phyloP scores from a whole-genome alignment of 2,113 vertebrate genomes.

The Alaudala cheleensis region DNA sequence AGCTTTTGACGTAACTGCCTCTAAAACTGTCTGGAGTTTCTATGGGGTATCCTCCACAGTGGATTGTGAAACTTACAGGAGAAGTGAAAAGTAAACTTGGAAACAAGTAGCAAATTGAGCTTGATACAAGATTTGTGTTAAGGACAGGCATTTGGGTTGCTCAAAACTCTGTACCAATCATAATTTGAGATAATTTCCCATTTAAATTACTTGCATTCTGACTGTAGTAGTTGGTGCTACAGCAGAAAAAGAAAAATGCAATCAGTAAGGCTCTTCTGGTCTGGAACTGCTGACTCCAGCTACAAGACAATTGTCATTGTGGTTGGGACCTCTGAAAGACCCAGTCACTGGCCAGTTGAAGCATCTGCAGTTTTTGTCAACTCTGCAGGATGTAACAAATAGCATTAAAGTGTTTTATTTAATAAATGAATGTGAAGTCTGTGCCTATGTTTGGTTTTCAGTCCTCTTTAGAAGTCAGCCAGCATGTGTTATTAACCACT shows the following conservation, averaged over 20 bases:
- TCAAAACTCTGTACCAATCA: not conserved
- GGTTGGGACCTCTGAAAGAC: not conserved
- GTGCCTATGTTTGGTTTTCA: not conserved
- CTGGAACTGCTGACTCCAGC: not conserved
- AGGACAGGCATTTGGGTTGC: not conserved
- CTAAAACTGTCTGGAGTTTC: not conserved
- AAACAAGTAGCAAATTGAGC: not conserved
- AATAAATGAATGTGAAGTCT: not conserved
- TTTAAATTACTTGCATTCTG: not conserved
- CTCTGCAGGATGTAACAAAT: not conserved
- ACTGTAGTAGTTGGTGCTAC: not conserved
- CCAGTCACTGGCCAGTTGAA: not conserved
- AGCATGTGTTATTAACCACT: not conserved
- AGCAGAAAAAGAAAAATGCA: not conserved
- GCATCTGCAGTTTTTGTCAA: not conserved
- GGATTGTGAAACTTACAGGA: not conserved
- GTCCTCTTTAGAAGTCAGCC: not conserved
- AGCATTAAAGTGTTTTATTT: not conserved
- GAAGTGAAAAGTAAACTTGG: not conserved
- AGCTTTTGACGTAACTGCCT: slow-evolving; percentile 17
- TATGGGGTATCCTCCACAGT: not conserved
- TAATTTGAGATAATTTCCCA: not conserved
- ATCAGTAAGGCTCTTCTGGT: not conserved
- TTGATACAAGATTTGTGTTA: not conserved
- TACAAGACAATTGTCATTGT: not conserved